A percentile compares a stretch with the other conserved stretches of the same genome.
Evolutionary conservation across 1,140 invertebrate species (phyloP).

Genomic region (Lepidurus apus): DNA sequence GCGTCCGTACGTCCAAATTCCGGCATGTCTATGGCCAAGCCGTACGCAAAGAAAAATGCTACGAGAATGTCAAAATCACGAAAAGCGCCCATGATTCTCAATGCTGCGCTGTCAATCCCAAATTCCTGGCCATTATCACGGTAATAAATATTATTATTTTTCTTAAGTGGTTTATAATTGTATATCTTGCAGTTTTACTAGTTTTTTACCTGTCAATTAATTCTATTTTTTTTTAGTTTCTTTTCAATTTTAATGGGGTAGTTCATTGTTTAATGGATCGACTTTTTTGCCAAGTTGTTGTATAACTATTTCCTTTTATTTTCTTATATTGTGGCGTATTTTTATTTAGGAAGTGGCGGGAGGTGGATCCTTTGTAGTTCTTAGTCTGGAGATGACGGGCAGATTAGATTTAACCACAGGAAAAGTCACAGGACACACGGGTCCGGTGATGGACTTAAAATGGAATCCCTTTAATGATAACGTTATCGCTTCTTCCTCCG

Average conservation of each 20-base stretch:
- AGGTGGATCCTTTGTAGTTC: slow-evolving; percentile 84
- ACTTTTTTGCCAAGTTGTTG: not conserved
- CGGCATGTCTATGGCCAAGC: slow-evolving; percentile 87
- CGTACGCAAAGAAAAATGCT: slow-evolving; percentile 79
- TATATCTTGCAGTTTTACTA: not conserved
- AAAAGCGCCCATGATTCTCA: slow-evolving; percentile 86
- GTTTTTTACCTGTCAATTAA: no score
- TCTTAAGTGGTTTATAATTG: slow-evolving; percentile 42
- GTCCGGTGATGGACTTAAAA: slow-evolving; percentile 77
- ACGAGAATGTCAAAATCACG: slow-evolving; percentile 89
- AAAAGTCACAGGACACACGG: slow-evolving; percentile 72
- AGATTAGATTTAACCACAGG: slow-evolving; percentile 54
- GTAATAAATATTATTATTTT: slow-evolving; percentile 41
- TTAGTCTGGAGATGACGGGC: slow-evolving; percentile 70
- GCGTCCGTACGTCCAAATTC: slow-evolving; percentile 82
- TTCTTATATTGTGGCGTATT: not conserved
- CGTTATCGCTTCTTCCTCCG: slow-evolving; percentile 88
- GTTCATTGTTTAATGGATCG: no score
- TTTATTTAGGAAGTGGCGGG: slow-evolving; percentile 72
- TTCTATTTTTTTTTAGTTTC: no score
- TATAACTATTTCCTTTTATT: not conserved
- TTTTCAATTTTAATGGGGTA: no score
- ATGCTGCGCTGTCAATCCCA: slow-evolving; percentile 89
- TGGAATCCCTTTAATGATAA: slow-evolving; percentile 93
- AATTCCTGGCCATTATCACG: slow-evolving; percentile 73